These are phyloP conservation scores for Numenius arquata DNA, from an alignment of 2,113 vertebrate genomes.

Conservation along the genomic window DNA sequence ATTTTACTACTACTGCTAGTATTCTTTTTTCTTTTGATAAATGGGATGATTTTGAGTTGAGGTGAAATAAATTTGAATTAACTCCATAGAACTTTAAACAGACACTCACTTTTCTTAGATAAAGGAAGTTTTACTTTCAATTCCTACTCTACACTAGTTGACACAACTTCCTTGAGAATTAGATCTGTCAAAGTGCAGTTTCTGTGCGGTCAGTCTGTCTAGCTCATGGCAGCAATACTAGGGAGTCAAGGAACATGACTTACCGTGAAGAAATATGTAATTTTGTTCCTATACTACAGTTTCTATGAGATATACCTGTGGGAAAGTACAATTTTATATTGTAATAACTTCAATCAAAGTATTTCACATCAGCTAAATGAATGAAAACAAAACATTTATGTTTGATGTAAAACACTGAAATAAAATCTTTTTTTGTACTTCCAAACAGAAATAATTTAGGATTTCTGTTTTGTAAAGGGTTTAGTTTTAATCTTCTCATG, in stretches of 20 bases:
- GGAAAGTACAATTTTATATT: neutral
- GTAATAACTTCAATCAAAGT: neutral
- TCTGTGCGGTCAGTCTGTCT: neutral
- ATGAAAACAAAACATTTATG: neutral
- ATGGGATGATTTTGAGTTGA: neutral
- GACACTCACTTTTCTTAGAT: neutral
- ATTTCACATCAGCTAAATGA: neutral
- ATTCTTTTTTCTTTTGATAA: neutral
- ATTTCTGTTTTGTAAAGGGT: neutral
- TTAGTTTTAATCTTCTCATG: neutral
- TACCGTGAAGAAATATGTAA: neutral
- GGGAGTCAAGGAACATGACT: neutral
- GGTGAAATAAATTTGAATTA: neutral
- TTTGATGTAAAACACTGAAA: neutral
- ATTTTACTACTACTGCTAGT: neutral
- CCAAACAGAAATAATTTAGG: neutral
- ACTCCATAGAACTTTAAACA: neutral
- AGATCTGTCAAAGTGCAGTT: neutral
- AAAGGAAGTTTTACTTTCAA: neutral
- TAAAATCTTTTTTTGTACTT: neutral
- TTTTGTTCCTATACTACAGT: neutral
- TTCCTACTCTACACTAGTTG: neutral
- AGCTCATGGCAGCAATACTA: neutral
- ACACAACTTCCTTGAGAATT: neutral
- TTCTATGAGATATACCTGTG: neutral